phyloP scores from a whole-genome alignment of 1,140 invertebrate species.

The Drosophila prosaltans region DNA sequence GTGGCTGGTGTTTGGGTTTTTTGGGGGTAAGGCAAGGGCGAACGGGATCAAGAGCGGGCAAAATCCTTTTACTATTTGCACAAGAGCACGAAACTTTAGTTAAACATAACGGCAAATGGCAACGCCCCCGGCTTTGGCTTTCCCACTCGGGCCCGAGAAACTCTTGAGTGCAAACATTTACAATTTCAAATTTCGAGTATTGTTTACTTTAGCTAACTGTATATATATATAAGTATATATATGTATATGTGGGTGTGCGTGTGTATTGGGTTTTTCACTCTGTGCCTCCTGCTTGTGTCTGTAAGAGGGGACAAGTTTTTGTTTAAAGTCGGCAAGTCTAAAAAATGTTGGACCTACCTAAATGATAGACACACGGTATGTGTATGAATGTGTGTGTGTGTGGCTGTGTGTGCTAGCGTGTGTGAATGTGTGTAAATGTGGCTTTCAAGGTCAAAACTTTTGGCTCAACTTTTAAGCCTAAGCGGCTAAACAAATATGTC shows the following conservation, averaged over 20 bases:
- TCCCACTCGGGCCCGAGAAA: slow-evolving; percentile 46
- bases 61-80: slow-evolving; percentile 69
- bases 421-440: slow-evolving; percentile 17
- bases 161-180: slow-evolving; percentile 67
- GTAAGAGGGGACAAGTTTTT: slow-evolving; percentile 13
- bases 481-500: slow-evolving; percentile 52
- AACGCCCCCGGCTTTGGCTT: slow-evolving; percentile 49
- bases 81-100: slow-evolving; percentile 71
- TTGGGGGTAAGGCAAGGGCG: background rate
- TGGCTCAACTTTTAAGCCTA: slow-evolving; percentile 59
- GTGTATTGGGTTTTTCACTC: background rate
- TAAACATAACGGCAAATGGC: slow-evolving; percentile 64
- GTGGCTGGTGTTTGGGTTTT: background rate
- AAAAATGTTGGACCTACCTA: slow-evolving; percentile 12
- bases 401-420: slow-evolving; percentile 14
- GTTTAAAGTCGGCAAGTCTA: slow-evolving; percentile 14
- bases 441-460: slow-evolving; percentile 67
- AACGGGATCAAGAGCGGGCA: slow-evolving; percentile 6
- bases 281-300: background rate
- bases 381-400: background rate
- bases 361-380: slow-evolving; percentile 4
- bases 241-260: background rate
- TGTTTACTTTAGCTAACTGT: slow-evolving; percentile 61
- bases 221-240: slow-evolving; percentile 13
- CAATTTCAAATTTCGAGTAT: slow-evolving; percentile 73